Evolutionary conservation across 2,113 vertebrate genomes (phyloP).

Genomic region (Coryphaenoides rupestris): DNA sequence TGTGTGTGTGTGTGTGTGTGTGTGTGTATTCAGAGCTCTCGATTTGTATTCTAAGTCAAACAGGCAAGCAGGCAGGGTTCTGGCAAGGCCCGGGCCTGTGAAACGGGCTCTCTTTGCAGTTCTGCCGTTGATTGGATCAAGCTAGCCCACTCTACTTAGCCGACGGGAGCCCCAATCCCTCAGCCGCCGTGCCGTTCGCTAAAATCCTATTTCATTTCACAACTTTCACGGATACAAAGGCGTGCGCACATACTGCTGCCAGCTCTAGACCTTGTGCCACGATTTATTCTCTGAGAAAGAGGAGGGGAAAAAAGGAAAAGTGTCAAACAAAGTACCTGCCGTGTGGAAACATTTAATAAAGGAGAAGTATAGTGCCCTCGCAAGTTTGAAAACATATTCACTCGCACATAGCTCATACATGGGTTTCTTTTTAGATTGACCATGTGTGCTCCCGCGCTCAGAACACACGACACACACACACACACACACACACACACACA

Average conservation of each 20-base stretch:
- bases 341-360: slow-evolving; percentile 47
- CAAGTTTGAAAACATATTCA: slow-evolving; percentile 50
- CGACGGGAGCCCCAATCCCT: slow-evolving; percentile 69
- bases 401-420: slow-evolving; percentile 33
- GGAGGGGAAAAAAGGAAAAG: slow-evolving; percentile 31
- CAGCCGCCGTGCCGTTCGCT: slow-evolving; percentile 62
- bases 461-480: slow-evolving; percentile 18
- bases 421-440: slow-evolving; percentile 19
- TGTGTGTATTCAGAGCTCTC: slow-evolving; percentile 60
- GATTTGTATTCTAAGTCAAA: slow-evolving; percentile 72
- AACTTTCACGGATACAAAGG: slow-evolving; percentile 70
- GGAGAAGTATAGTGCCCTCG: slow-evolving; percentile 27
- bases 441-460: slow-evolving; percentile 20
- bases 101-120: slow-evolving; percentile 69
- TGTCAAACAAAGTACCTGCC: slow-evolving; percentile 41
- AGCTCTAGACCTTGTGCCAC: slow-evolving; percentile 53
- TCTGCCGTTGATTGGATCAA: slow-evolving; percentile 70
- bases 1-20: slow-evolving; percentile 25
- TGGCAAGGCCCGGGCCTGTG: slow-evolving; percentile 62
- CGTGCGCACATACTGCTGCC: slow-evolving; percentile 46
- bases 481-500: slow-evolving; percentile 28
- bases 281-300: slow-evolving; percentile 35
- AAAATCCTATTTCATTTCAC: slow-evolving; percentile 75
- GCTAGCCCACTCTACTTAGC: slow-evolving; percentile 68
- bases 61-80: slow-evolving; percentile 61